These are phyloP conservation scores for Holcopasites calliopsidis DNA, from an alignment of 1,140 invertebrate species.

Conservation along the genomic window DNA sequence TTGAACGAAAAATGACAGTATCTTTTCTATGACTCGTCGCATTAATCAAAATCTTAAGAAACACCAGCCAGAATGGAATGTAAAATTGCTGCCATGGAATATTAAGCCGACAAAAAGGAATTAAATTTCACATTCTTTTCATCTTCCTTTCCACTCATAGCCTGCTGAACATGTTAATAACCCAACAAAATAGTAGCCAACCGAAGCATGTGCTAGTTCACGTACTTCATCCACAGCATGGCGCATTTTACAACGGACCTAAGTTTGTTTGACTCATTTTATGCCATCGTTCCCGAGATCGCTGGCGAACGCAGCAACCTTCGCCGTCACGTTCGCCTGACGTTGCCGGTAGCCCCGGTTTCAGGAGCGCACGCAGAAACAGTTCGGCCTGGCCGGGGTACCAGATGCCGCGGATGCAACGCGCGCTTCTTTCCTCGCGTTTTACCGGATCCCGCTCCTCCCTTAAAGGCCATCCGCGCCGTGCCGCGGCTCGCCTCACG, in stretches of 20 bases:
- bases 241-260: background rate
- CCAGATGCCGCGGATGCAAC: conserved; percentile 49
- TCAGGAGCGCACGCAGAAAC: background rate
- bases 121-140: too few relatives aligned
- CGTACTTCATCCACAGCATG: background rate
- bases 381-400: background rate
- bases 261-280: background rate
- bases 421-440: conserved; percentile 50
- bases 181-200: too few relatives aligned
- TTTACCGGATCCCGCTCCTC: conserved; percentile 34
- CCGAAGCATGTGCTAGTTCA: background rate
- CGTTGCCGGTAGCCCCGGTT: background rate
- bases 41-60: too few relatives aligned
- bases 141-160: too few relatives aligned
- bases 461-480: conserved; percentile 26
- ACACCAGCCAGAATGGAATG: too few relatives aligned
- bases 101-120: too few relatives aligned
- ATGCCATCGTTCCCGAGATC: background rate
- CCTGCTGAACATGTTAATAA: too few relatives aligned
- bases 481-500: conserved; percentile 17
- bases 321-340: conserved; percentile 15
- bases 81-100: too few relatives aligned
- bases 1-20: too few relatives aligned
- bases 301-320: background rate
- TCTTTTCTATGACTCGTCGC: too few relatives aligned